A percentile compares a stretch with the other conserved stretches of the same genome.
Conservation (phyloP, 2,888 invertebrate species). For the Melanophora roralis region DNA sequence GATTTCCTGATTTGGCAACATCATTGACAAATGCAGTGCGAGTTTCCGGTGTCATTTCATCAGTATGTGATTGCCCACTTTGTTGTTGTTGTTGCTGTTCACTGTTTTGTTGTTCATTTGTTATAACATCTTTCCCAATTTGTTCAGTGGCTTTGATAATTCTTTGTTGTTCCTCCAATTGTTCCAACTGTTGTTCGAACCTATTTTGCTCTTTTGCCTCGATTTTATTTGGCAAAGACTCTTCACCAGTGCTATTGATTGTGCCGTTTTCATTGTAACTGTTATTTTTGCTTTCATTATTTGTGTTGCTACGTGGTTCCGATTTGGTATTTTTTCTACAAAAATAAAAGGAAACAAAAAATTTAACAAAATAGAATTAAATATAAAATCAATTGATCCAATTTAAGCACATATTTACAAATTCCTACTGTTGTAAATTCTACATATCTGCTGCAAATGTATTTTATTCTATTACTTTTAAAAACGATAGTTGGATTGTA, state of each 20-base stretch:
- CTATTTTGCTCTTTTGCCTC: conserved; percentile 70
- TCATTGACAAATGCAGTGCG: conserved; percentile 54
- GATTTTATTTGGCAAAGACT: conserved; percentile 57
- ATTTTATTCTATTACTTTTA: conserved; percentile 3
- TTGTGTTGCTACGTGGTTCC: conserved; percentile 67
- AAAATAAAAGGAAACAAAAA: not conserved
- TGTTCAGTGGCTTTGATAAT: conserved; percentile 67
- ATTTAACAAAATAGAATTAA: conserved; percentile 9
- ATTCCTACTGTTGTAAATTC: too few species aligned
- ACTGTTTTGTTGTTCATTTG: conserved; percentile 59
- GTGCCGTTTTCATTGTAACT: not conserved
- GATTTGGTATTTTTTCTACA: conserved; percentile 74
- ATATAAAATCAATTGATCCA: conserved; percentile 56
- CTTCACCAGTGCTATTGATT: not conserved
- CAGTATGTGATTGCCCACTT: conserved; percentile 65
- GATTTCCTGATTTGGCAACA: conserved; percentile 62
- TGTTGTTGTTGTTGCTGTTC: conserved; percentile 69
- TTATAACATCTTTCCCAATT: conserved; percentile 62
- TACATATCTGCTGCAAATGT: conserved; percentile 19
- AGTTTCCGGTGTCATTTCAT: conserved; percentile 65
- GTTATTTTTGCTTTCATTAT: conserved; percentile 43
- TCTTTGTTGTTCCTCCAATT: conserved; percentile 68
- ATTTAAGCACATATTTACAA: conserved; percentile 22
- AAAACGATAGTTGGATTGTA: too few species aligned
- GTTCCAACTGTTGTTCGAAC: conserved; percentile 76